A percentile compares a stretch with the other conserved stretches of the same genome.
phyloP scores from a whole-genome alignment of 2,113 vertebrate genomes.

The Rutilus rutilus region DNA sequence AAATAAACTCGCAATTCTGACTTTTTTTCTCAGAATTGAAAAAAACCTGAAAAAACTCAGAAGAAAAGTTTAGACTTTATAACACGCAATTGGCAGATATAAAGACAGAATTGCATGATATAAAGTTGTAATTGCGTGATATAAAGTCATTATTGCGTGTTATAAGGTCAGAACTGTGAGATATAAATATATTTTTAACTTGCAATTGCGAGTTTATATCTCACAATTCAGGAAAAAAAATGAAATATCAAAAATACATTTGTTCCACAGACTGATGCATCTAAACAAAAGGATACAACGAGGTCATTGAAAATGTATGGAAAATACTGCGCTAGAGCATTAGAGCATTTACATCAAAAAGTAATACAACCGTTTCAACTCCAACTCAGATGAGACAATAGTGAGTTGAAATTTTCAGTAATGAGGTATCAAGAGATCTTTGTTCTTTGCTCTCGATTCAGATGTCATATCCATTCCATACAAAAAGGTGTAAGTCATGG shows the following conservation, averaged over 20 bases:
- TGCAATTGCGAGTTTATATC: too few species aligned
- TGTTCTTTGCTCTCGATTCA: conserved; percentile 28
- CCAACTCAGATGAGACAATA: conserved; percentile 30
- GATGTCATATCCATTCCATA: conserved; percentile 44
- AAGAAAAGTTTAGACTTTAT: too few species aligned
- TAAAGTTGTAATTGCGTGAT: too few species aligned
- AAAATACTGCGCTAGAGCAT: neutral
- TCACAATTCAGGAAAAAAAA: too few species aligned
- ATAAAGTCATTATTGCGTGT: too few species aligned
- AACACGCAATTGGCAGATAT: too few species aligned
- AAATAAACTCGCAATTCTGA: too few species aligned
- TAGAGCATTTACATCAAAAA: conserved; percentile 8
- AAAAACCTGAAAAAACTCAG: too few species aligned
- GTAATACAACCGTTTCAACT: conserved; percentile 1
- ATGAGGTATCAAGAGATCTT: conserved; percentile 51
- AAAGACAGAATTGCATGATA: too few species aligned
- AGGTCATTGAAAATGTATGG: conserved; percentile 9
- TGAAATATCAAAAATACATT: neutral
- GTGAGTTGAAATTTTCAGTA: conserved; percentile 46
- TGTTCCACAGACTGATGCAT: neutral
- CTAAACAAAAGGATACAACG: neutral
- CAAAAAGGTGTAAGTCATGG: conserved; percentile 49
- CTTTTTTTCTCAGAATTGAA: too few species aligned
- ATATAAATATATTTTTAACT: too few species aligned
- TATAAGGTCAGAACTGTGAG: too few species aligned